Evolutionary conservation across 2,797 vertebrate species (phyloP).

Genomic region (Pangasius larnaudii): DNA sequence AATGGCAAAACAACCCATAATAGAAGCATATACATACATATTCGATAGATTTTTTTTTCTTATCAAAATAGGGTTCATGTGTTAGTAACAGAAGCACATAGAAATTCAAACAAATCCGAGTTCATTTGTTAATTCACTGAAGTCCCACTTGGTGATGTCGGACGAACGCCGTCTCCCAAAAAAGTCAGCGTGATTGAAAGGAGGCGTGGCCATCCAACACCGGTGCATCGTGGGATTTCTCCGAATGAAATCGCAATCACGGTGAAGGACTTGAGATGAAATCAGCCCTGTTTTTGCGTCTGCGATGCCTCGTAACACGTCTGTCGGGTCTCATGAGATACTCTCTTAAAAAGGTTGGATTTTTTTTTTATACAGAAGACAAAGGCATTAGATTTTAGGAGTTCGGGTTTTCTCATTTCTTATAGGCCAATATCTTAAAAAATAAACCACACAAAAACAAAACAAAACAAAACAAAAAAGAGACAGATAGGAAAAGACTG

Average conservation of each 20-base stretch:
- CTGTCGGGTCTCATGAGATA: not conserved
- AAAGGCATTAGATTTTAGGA: constrained; percentile 17
- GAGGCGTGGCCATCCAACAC: constrained; percentile 29
- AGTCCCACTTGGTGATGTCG: constrained; percentile 46
- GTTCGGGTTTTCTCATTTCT: constrained; percentile 28
- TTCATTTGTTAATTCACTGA: not conserved
- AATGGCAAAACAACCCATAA: constrained; percentile 31
- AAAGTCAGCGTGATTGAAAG: constrained; percentile 36
- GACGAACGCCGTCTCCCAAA: constrained; percentile 42
- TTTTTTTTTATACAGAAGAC: constrained; percentile 38
- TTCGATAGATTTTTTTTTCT: constrained; percentile 18
- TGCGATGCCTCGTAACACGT: not conserved
- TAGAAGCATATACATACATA: constrained; percentile 17
- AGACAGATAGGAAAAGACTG: constrained; percentile 62
- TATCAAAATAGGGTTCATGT: constrained; percentile 59
- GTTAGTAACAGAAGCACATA: constrained; percentile 68
- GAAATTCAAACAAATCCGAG: constrained; percentile 59
- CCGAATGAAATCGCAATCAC: not conserved
- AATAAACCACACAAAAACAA: constrained; percentile 8
- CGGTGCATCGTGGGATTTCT: constrained; percentile 19
- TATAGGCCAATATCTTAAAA: constrained; percentile 64
- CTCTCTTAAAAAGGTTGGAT: constrained; percentile 24
- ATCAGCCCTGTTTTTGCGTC: not conserved
- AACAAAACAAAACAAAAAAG: constrained; percentile 30
- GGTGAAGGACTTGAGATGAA: not conserved